Percentiles rank a stretch among this genome's conserved stretches.
Conservation (phyloP, 2,113 vertebrate genomes). For the Oreochromis niloticus region DNA sequence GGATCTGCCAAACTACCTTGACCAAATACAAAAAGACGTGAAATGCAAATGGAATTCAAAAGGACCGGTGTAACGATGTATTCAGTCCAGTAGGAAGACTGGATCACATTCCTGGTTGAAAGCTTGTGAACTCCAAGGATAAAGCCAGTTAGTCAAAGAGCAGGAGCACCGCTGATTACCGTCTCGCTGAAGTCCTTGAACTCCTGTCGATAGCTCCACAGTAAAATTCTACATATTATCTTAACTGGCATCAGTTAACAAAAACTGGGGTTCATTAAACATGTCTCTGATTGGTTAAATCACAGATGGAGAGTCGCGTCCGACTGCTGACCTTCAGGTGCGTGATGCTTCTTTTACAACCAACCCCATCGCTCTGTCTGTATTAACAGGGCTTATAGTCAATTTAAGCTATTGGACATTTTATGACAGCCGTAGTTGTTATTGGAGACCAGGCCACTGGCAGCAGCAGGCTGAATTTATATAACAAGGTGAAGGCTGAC, state of each 20-base stretch:
- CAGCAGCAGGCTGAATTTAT: slow-evolving; percentile 17
- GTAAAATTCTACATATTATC: not conserved
- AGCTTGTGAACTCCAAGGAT: not conserved
- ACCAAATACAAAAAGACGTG: not conserved
- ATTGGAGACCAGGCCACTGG: slow-evolving; percentile 21
- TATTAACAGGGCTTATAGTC: slow-evolving; percentile 61
- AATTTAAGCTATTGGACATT: slow-evolving; percentile 52
- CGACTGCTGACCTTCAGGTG: slow-evolving; percentile 58
- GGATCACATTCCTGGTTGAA: not conserved
- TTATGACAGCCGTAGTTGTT: slow-evolving; percentile 60
- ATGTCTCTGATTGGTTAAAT: not conserved
- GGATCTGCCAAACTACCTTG: not conserved
- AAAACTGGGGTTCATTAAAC: not conserved
- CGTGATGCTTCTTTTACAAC: slow-evolving; percentile 60
- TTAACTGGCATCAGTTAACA: not conserved
- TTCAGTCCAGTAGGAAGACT: not conserved
- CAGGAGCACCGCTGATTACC: not conserved
- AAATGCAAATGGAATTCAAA: not conserved
- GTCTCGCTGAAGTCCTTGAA: not conserved
- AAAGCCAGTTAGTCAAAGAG: not conserved
- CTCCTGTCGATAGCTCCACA: not conserved
- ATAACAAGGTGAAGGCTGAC: slow-evolving; percentile 41
- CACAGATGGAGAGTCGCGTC: slow-evolving; percentile 1
- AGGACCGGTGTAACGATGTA: not conserved
- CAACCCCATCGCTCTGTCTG: slow-evolving; percentile 6